phyloP scores from a whole-genome alignment of 2,113 vertebrate genomes.

The Aspidoscelis tigris region DNA sequence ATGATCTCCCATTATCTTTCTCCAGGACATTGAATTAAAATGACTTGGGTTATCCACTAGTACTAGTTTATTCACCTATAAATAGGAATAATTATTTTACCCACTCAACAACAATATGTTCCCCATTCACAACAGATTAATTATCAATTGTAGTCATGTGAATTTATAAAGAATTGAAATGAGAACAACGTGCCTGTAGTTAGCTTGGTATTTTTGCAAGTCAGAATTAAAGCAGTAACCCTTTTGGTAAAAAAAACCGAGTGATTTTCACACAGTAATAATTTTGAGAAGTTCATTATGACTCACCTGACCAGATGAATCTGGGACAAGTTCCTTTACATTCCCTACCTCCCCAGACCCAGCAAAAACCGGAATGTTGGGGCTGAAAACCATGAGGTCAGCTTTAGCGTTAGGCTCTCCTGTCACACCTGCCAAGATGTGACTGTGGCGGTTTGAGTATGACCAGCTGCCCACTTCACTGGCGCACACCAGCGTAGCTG shows the following conservation, averaged over 20 bases:
- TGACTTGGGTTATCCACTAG: too few relatives aligned
- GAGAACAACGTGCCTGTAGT: not conserved
- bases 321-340: not conserved
- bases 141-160: too few relatives aligned
- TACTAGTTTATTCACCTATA: too few relatives aligned
- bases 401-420: not conserved
- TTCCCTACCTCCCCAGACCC: not conserved
- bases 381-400: constrained; percentile 10
- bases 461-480: constrained; percentile 18
- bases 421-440: not conserved
- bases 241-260: not conserved
- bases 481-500: constrained; percentile 1
- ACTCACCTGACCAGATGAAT: constrained; percentile 10
- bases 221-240: not conserved
- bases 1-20: too few relatives aligned
- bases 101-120: too few relatives aligned
- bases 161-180: not conserved
- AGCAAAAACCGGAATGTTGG: constrained; percentile 13
- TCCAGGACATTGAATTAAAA: too few relatives aligned
- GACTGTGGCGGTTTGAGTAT: not conserved
- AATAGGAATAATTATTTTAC: too few relatives aligned
- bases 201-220: not conserved
- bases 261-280: not conserved
- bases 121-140: too few relatives aligned
- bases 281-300: not conserved